phyloP scores from a whole-genome alignment of 2,888 invertebrate genomes.

The Meteorus colon region DNA sequence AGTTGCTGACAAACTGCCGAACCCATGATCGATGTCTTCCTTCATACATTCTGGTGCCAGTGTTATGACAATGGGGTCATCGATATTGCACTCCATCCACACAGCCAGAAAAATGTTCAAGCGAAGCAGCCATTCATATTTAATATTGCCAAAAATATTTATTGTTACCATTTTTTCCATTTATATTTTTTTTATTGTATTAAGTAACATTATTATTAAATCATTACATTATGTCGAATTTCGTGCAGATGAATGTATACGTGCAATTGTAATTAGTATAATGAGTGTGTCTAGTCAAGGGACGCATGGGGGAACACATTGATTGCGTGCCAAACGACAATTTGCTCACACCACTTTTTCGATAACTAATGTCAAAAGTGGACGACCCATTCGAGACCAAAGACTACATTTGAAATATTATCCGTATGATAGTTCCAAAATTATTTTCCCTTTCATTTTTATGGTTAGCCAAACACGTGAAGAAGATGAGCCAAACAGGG shows the following conservation, averaged over 20 bases:
- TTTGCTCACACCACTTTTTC: conserved; percentile 69
- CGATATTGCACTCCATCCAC: conserved; percentile 19
- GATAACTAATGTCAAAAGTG: conserved; percentile 56
- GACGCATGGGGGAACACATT: conserved; percentile 29
- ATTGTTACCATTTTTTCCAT: conserved; percentile 2
- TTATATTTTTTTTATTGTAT: neutral
- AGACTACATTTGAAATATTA: conserved; percentile 62
- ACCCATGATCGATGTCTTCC: conserved; percentile 37
- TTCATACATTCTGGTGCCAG: conserved; percentile 25
- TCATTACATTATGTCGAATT: neutral
- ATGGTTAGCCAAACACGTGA: conserved; percentile 1
- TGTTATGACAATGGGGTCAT: conserved; percentile 11
- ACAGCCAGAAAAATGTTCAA: conserved; percentile 20
- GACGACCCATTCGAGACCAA: conserved; percentile 70
- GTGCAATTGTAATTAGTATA: conserved; percentile 47
- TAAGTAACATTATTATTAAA: neutral
- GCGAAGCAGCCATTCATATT: neutral
- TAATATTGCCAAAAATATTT: neutral
- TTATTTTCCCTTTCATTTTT: neutral
- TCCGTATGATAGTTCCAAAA: conserved; percentile 46
- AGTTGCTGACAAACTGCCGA: conserved; percentile 35
- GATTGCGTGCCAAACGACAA: conserved; percentile 68
- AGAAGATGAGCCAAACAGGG: neutral
- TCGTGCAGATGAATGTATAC: conserved; percentile 51
- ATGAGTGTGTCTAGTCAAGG: conserved; percentile 28